A percentile compares a stretch with the other conserved stretches of the same genome.
Conservation (phyloP, 2,797 vertebrate species). For the Hydrocynus forskahlii region DNA sequence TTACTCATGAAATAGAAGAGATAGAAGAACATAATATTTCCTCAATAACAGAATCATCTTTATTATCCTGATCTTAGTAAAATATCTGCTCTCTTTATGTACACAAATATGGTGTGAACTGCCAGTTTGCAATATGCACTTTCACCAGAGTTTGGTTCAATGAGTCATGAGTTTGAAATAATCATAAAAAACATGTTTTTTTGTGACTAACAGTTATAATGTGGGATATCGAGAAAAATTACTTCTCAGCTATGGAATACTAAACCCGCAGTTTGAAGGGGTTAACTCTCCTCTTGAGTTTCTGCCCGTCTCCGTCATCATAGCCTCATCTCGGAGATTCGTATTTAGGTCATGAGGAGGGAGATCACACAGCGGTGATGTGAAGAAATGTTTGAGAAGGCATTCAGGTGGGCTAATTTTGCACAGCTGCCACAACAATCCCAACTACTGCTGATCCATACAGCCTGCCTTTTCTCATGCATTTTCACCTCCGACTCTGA, state of each 20-base stretch:
- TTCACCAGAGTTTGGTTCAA: neutral
- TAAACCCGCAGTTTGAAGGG: neutral
- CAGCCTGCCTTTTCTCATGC: conserved; percentile 76
- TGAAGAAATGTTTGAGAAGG: conserved; percentile 70
- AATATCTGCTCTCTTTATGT: too few relatives aligned
- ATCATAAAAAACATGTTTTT: neutral
- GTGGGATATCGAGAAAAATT: neutral
- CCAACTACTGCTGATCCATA: conserved; percentile 67
- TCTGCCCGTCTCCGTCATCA: neutral
- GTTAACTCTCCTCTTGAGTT: neutral
- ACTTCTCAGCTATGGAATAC: neutral
- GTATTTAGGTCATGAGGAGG: conserved; percentile 57
- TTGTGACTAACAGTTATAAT: too few relatives aligned
- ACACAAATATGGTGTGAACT: too few relatives aligned
- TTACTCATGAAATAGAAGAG: too few relatives aligned
- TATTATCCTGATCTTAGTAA: too few relatives aligned
- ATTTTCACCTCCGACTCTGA: conserved; percentile 80
- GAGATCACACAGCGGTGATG: conserved; percentile 47
- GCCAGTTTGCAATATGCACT: too few relatives aligned
- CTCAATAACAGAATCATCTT: too few relatives aligned
- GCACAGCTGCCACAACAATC: conserved; percentile 70
- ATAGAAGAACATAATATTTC: too few relatives aligned
- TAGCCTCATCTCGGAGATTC: conserved; percentile 36
- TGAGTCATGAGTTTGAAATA: neutral
- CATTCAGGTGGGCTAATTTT: conserved; percentile 74